Evolutionary conservation across 1,140 invertebrate genomes (phyloP).

Genomic region (Gonatopus flavifemur): DNA sequence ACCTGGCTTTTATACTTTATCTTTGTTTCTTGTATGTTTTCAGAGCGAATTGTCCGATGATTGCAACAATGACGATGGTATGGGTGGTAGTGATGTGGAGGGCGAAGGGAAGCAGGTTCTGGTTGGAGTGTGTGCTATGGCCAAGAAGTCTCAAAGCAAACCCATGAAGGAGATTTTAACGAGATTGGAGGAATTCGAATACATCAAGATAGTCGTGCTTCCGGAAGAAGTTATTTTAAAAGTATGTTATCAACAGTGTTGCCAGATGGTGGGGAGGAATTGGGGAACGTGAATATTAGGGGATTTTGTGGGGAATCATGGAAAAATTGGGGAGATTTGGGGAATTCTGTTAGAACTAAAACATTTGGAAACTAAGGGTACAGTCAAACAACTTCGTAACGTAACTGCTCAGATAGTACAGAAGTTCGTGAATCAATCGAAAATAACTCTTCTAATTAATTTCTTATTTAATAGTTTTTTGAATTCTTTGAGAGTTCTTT

Average conservation of each 20-base stretch:
- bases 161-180: constrained; percentile 98
- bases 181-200: constrained; percentile 93
- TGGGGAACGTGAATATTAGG: no score
- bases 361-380: no score
- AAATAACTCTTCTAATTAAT: no score
- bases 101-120: constrained; percentile 81
- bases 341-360: no score
- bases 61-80: constrained; percentile 58
- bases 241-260: constrained; percentile 61
- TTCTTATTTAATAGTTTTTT: no score
- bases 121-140: constrained; percentile 97
- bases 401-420: no score
- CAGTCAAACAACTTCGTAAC: no score
- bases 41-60: constrained; percentile 74
- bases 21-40: constrained; percentile 24
- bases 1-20: not conserved
- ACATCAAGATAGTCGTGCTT: constrained; percentile 91
- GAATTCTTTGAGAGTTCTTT: no score
- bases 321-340: no score
- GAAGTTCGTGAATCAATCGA: no score
- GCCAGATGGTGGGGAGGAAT: no score
- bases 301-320: no score
- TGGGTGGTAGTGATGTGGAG: constrained; percentile 51
- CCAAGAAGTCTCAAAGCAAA: constrained; percentile 97
- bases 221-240: constrained; percentile 92